Evolutionary conservation across 2,113 vertebrate genomes (phyloP), one percentile per base, ranked within the genome.

Genomic region (Anoplopoma fimbria): DNA sequence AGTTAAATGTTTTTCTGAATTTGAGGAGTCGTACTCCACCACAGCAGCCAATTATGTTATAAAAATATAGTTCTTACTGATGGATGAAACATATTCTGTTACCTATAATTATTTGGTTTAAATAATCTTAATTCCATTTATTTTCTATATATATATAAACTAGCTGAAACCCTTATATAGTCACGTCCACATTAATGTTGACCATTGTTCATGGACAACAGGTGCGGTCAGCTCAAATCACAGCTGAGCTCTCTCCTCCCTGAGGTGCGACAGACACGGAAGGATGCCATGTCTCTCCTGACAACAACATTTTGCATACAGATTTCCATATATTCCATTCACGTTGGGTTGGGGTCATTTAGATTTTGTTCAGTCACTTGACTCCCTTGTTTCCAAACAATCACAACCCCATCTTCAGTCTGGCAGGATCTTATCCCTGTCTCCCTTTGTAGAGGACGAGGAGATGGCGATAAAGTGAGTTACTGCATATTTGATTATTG

Each of bases 391-490:
- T 84, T 86, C 89, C 81, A 82, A 93, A 92, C 88, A 94, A 88
- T 92, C 91, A 79, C 92, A 89, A 84, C 83, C 86, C 82, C 83
- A 87, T 79, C 93, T 82, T 92, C 88, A 82, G 88, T 84, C 87
- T 83, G 85, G 87, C 92, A 86, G 86, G 87, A 93, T 79, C 88
- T 83, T 84, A 83, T 92, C 77, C 88, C 81, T 71, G 69, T 89
- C 81, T 91, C 79, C 84, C 75, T 77, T 90, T 72, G 69, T 89
- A 89, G 87, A 91, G 71, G 90, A 91, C 86, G 65, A 86, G 84
- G 92, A 87, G 84, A 96, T 96, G 96, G 94, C 95, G 63, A 95
- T 95, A 95, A 96, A 95, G 96, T 96, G 95, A 96, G 94, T 95
- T 88, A 86, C 79, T 91, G 88, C 80, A 89, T 81, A 88, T 92